Evolutionary conservation across 2,113 vertebrate species (phyloP).

Genomic region (Sitta europaea): DNA sequence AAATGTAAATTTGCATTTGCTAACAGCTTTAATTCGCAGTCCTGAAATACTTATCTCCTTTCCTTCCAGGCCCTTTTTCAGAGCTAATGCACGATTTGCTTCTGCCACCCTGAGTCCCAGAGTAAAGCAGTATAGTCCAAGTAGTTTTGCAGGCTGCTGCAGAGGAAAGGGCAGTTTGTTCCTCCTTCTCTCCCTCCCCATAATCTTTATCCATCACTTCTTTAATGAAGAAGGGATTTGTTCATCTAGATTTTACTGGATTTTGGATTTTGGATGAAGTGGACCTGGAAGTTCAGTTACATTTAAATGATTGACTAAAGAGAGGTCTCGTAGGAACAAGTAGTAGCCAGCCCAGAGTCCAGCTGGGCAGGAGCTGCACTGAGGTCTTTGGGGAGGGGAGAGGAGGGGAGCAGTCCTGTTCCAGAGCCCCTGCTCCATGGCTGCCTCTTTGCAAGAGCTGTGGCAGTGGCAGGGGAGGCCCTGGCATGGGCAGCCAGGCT

Average conservation of each 20-base stretch:
- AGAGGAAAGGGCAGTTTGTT: background rate
- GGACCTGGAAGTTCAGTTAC: background rate
- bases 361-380: background rate
- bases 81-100: slow-evolving; percentile 24
- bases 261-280: background rate
- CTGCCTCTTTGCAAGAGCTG: accelerated
- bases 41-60: slow-evolving; percentile 44
- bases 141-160: background rate
- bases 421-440: accelerated
- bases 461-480: background rate
- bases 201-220: background rate
- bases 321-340: background rate
- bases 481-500: background rate
- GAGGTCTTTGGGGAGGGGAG: background rate
- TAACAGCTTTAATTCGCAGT: slow-evolving; percentile 50
- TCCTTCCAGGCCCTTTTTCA: background rate
- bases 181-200: background rate
- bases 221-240: background rate
- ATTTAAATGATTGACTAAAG: background rate
- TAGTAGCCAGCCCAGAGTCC: background rate
- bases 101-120: background rate
- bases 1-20: slow-evolving; percentile 64
- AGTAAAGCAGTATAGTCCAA: background rate
- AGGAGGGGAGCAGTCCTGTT: background rate
- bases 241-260: background rate